Evolutionary conservation across 2,113 vertebrate species (phyloP).

Genomic region (Emydocephalus ijimae): DNA sequence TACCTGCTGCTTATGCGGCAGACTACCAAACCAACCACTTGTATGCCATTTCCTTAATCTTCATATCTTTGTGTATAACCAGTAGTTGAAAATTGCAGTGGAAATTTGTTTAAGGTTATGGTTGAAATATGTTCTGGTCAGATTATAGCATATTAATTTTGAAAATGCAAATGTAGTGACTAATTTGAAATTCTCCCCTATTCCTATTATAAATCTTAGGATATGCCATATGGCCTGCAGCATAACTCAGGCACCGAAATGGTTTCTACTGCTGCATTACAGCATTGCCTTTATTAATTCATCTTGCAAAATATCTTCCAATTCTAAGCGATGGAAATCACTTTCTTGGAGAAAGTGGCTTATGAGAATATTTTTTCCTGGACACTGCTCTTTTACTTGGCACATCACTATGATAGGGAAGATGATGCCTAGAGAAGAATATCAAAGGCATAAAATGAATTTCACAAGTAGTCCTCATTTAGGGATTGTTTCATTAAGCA

Average conservation of each 20-base stretch:
- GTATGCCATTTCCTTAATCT: background rate
- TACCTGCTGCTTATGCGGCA: accelerated
- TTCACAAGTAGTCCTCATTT: background rate
- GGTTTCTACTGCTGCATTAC: background rate
- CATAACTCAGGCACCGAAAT: background rate
- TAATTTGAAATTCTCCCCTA: background rate
- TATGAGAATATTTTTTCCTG: background rate
- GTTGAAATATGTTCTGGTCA: background rate
- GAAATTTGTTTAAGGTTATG: background rate
- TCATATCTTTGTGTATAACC: background rate
- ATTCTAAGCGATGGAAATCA: too few species aligned
- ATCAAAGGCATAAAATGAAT: background rate
- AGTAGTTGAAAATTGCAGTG: background rate
- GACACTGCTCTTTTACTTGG: background rate
- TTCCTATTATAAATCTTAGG: background rate
- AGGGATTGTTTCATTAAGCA: background rate
- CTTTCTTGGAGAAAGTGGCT: background rate
- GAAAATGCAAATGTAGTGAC: background rate
- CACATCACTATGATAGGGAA: background rate
- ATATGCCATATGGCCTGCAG: background rate
- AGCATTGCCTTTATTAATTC: background rate
- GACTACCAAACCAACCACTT: background rate
- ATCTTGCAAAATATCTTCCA: background rate
- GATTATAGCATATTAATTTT: background rate
- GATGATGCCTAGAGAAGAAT: background rate